Base-by-base conservation (phyloP, 2,888 invertebrate species). In the Cheilosia grossa region DNA sequence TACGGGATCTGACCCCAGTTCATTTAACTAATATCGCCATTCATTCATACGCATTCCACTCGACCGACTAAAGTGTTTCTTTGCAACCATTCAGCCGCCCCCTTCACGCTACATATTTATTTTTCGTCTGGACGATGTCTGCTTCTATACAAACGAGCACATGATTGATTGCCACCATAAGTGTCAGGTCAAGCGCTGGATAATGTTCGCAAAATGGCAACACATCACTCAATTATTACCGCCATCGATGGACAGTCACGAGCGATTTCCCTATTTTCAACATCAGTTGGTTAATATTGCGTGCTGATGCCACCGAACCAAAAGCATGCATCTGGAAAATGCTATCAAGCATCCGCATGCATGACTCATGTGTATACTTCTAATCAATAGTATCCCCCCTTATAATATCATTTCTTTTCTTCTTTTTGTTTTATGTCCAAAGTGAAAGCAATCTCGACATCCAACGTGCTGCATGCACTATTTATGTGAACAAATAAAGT, bases 151-250 rank as follows among this genome's bases (percentile, higher is more conserved):
- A 24, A 24, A 17, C 7, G 58, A 40, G 5, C 27, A 44, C 53
- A 69, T 83, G 83, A 80, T 83, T 83, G 83, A 83, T 83, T 30
- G 74, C 74, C 53, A 37, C 42, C 69, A 69, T 66, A 30, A 30
- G 70, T 66, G 79, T 47, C 74, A 54, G 79, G 79, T 80, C 83
- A 83, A 79, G 64, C 64, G 58, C 64, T 66, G 78, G 64, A 79
- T 83, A 83, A 77, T 81, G 81, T 69, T 44, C 51, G 53, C 54
- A 33, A 80, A 80, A 75, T 58, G 47, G 44, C 70, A 70, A 51
- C 74, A 78, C 80, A 85, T 77, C 70, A 75, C 75, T 81, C 75
- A 85, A 85, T 85, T 85, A 85, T 75, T 75, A 72, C 85, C 66
- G 59, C 64, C 73, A 42, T 64, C 79, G 69, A 83, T 85, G 85